Evolutionary conservation across 2,888 invertebrate genomes (phyloP).

Genomic region (Perdita meconis): DNA sequence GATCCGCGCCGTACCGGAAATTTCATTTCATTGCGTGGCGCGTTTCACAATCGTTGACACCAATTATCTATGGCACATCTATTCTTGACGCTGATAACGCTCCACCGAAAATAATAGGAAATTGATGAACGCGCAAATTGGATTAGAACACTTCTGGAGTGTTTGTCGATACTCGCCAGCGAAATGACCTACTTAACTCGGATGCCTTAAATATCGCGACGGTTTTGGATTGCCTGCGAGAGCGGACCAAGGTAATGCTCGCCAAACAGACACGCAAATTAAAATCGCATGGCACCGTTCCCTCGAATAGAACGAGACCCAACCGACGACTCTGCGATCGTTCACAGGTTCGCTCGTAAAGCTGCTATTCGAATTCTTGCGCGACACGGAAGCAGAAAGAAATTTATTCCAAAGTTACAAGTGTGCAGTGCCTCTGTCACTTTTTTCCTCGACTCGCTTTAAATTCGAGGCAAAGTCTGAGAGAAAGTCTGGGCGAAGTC

Average conservation of each 20-base stretch:
- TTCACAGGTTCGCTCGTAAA: background rate
- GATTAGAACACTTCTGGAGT: background rate
- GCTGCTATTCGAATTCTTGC: too few species aligned
- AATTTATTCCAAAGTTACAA: too few species aligned
- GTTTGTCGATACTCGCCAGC: background rate
- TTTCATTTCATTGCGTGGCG: slow-evolving; percentile 17
- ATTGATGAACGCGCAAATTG: background rate
- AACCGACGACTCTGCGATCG: background rate
- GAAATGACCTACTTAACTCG: background rate
- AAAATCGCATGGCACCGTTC: too few species aligned
- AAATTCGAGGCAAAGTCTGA: too few species aligned
- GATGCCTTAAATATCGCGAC: background rate
- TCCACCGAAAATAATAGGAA: background rate
- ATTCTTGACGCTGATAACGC: background rate
- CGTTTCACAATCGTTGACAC: slow-evolving; percentile 14
- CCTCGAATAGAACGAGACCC: too few species aligned
- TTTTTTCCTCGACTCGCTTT: too few species aligned
- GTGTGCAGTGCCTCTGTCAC: too few species aligned
- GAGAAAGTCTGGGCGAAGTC: too few species aligned
- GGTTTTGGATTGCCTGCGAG: background rate
- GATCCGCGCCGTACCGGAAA: slow-evolving; percentile 28
- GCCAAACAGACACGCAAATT: background rate
- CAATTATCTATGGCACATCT: slow-evolving; percentile 13
- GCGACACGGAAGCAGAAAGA: too few species aligned
- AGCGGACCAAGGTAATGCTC: background rate